Percentiles rank a stretch among this genome's conserved stretches.
Conservation (phyloP, 2,797 vertebrate genomes). For the Leucoraja ocellata region DNA sequence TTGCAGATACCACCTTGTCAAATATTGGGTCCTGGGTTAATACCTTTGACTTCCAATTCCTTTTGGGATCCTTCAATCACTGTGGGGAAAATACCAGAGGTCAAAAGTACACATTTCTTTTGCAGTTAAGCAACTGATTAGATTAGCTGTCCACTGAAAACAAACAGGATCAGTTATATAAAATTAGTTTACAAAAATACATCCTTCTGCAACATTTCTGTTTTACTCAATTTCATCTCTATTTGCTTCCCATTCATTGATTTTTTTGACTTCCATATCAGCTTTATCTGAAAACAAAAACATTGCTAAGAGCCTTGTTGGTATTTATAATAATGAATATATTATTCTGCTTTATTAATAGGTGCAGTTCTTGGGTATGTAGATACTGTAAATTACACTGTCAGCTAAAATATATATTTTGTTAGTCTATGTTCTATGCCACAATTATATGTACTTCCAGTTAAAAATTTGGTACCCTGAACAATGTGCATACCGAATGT, state of each 20-base stretch:
- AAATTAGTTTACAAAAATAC: neutral
- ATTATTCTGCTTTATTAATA: neutral
- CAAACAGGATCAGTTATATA: neutral
- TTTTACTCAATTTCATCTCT: neutral
- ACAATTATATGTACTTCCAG: neutral
- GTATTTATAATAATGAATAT: neutral
- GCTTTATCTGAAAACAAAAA: neutral
- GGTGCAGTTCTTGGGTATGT: neutral
- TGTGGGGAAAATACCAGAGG: neutral
- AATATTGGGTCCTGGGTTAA: neutral
- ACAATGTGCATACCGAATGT: neutral
- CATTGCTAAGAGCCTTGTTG: neutral
- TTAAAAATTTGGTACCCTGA: neutral
- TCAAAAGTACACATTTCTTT: neutral
- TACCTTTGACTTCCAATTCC: neutral
- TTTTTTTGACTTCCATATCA: neutral
- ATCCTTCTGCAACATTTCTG: neutral
- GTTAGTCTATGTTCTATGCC: neutral
- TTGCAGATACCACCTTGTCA: neutral
- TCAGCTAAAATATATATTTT: neutral
- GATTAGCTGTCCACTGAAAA: neutral
- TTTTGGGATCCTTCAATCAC: neutral
- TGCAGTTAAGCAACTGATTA: neutral
- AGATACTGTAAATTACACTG: neutral
- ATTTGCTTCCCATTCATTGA: conserved; percentile 13